phyloP scores from a whole-genome alignment of 2,113 vertebrate species.

The Numenius arquata region DNA sequence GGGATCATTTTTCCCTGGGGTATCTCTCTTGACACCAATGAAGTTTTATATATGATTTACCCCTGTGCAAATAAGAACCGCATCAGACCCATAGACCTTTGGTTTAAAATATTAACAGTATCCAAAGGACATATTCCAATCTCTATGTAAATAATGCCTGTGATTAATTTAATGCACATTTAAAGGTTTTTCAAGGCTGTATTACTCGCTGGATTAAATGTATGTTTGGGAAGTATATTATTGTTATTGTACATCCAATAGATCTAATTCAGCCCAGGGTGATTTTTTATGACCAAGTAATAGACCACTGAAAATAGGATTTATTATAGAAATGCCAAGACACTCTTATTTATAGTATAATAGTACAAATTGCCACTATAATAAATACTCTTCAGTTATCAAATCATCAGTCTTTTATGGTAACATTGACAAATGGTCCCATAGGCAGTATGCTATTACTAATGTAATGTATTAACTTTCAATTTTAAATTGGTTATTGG shows the following conservation, averaged over 20 bases:
- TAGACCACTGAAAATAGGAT: conserved; percentile 65
- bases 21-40: not conserved
- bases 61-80: not conserved
- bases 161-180: conserved; percentile 43
- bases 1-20: not conserved
- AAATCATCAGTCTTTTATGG: conserved; percentile 68
- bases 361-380: conserved; percentile 64
- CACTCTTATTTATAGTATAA: conserved; percentile 70
- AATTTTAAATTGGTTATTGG: conserved; percentile 60
- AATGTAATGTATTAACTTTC: conserved; percentile 71
- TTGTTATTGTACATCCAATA: conserved; percentile 51
- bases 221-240: conserved; percentile 40
- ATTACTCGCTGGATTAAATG: conserved; percentile 41
- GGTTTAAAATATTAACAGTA: not conserved
- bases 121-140: not conserved
- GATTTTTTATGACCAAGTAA: conserved; percentile 67
- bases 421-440: conserved; percentile 64
- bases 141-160: conserved; percentile 13
- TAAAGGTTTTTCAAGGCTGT: not conserved
- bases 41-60: conserved; percentile 1
- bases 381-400: conserved; percentile 74
- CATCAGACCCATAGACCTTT: not conserved
- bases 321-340: conserved; percentile 70
- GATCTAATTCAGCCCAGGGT: conserved; percentile 66
- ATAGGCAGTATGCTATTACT: conserved; percentile 51